Conservation (phyloP, 2,113 vertebrate genomes). For the Stegastes partitus region DNA sequence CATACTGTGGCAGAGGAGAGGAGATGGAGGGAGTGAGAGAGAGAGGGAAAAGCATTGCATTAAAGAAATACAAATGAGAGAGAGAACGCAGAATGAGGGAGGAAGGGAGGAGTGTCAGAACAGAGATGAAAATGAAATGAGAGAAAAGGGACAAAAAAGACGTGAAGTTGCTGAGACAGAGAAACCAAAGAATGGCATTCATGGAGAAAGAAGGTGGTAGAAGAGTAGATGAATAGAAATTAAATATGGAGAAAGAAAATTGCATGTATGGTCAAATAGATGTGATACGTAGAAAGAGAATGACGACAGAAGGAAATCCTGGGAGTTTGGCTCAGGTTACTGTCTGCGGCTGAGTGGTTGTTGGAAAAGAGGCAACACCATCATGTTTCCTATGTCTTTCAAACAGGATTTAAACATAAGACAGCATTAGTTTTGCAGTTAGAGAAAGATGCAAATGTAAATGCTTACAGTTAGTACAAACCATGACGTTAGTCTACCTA, state of each 20-base stretch:
- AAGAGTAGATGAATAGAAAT: background rate
- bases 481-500: too few species aligned
- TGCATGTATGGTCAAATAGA: background rate
- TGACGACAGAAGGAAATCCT: background rate
- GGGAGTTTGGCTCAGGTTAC: background rate
- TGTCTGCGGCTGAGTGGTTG: too few species aligned
- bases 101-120: background rate
- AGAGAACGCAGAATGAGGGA: background rate
- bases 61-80: slow-evolving; percentile 6
- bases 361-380: too few species aligned
- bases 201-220: background rate
- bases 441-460: background rate
- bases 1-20: slow-evolving; percentile 40
- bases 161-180: background rate
- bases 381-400: too few species aligned
- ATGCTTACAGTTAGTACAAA: background rate
- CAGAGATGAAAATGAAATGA: background rate
- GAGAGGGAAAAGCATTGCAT: background rate
- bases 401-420: too few species aligned
- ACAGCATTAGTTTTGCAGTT: background rate
- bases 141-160: background rate
- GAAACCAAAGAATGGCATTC: background rate
- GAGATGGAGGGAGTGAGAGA: slow-evolving; percentile 13
- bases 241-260: background rate
- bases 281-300: background rate